These are phyloP conservation scores for Megalonaias nervosa DNA, from an alignment of 1,140 invertebrate species.

Conservation along the genomic window DNA sequence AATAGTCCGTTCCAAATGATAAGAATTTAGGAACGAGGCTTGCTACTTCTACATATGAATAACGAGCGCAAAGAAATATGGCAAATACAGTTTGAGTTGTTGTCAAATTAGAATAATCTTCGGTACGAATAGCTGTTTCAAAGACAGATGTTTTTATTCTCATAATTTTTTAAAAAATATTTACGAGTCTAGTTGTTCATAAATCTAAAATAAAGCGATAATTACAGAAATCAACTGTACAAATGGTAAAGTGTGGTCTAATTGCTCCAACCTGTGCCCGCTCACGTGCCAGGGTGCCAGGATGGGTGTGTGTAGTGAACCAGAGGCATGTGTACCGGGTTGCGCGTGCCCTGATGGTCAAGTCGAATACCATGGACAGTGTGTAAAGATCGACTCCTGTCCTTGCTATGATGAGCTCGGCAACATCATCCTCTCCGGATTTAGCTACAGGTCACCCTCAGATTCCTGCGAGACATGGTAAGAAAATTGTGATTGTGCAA, in stretches of 20 bases:
- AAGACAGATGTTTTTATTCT: no score
- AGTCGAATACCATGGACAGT: conserved; percentile 18
- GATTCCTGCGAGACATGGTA: conserved; percentile 34
- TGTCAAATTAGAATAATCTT: no score
- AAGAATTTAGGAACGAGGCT: no score
- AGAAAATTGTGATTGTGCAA: no score
- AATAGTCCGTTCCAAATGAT: no score
- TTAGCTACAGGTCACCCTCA: neutral
- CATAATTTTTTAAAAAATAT: no score
- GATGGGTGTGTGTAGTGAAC: neutral
- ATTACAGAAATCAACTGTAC: conserved; percentile 2
- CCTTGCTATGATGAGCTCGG: conserved; percentile 35
- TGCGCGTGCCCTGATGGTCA: conserved; percentile 29
- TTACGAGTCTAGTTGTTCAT: no score
- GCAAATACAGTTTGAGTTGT: no score
- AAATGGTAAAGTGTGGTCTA: conserved; percentile 28
- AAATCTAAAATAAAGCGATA: no score
- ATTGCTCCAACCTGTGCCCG: conserved; percentile 35
- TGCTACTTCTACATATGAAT: no score
- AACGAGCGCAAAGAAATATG: no score
- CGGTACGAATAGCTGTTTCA: no score
- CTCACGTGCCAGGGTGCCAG: conserved; percentile 30
- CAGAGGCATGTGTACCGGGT: neutral
- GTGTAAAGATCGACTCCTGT: conserved; percentile 17
- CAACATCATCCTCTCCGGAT: conserved; percentile 18